A percentile compares a stretch with the other conserved stretches of the same genome.
These are phyloP conservation scores for Alaudala cheleensis DNA, from an alignment of 2,113 vertebrate genomes.

Conservation along the genomic window DNA sequence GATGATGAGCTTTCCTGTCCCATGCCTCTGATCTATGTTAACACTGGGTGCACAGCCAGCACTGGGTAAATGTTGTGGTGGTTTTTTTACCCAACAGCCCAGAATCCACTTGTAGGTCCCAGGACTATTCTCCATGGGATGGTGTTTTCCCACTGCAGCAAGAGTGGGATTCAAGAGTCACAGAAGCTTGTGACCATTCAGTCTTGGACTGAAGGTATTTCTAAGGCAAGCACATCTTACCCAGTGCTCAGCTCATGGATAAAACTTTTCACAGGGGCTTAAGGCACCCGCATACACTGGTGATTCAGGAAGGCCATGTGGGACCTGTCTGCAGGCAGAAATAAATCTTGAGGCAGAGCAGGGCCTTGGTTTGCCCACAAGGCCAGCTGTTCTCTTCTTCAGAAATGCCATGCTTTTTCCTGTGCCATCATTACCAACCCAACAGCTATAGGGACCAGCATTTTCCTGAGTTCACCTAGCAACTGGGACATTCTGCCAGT, in stretches of 20 bases:
- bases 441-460: neutral
- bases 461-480: neutral
- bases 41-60: neutral
- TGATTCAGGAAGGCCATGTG: neutral
- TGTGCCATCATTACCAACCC: neutral
- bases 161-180: neutral
- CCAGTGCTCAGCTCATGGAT: neutral
- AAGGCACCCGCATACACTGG: neutral
- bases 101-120: neutral
- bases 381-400: neutral
- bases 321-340: neutral
- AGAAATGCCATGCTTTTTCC: neutral
- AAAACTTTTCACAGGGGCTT: neutral
- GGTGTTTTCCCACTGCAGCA: neutral
- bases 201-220: neutral
- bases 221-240: neutral
- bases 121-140: neutral
- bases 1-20: neutral
- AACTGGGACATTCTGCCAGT: neutral
- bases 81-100: neutral
- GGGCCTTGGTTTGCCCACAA: neutral
- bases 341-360: neutral
- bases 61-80: neutral
- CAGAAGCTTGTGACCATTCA: neutral
- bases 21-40: neutral